Percentiles rank a stretch among this genome's conserved stretches.
These are phyloP conservation scores for Dryoscopus gambensis DNA, from an alignment of 2,113 vertebrate genomes.

Conservation along the genomic window DNA sequence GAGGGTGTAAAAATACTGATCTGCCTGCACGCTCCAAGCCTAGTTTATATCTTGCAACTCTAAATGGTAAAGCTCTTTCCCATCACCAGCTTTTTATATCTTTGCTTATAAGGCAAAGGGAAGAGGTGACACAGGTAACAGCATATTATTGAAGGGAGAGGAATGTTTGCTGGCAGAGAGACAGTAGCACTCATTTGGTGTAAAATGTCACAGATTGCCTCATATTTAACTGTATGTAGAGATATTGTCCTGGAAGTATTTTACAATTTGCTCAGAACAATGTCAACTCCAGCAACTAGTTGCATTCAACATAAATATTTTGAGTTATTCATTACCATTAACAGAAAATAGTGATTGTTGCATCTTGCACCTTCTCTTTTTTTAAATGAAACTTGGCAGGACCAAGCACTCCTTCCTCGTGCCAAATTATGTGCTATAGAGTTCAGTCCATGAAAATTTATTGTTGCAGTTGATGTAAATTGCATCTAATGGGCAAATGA, in stretches of 20 bases:
- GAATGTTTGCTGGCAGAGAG: not conserved
- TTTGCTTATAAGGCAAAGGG: not conserved
- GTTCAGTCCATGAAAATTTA: not conserved
- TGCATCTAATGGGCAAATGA: conserved; percentile 29
- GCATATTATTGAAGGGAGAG: not conserved
- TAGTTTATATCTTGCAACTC: not conserved
- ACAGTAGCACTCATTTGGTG: not conserved
- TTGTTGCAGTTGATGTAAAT: conserved; percentile 20
- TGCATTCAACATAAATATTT: not conserved
- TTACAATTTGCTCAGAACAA: not conserved
- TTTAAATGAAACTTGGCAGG: not conserved
- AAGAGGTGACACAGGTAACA: not conserved
- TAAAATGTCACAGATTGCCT: not conserved
- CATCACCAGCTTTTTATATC: not conserved
- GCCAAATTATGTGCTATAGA: not conserved
- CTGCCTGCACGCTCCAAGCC: not conserved
- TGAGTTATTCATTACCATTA: not conserved
- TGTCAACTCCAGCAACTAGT: not conserved
- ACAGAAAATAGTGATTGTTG: conserved; percentile 1
- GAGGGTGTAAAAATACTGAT: not conserved
- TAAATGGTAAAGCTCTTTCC: not conserved
- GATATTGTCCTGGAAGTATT: not conserved
- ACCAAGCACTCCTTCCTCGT: not conserved
- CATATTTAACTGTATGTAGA: not conserved
- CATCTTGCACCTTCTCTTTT: not conserved